Conservation (phyloP, 2,113 vertebrate genomes). For the Oncorhynchus mykiss region DNA sequence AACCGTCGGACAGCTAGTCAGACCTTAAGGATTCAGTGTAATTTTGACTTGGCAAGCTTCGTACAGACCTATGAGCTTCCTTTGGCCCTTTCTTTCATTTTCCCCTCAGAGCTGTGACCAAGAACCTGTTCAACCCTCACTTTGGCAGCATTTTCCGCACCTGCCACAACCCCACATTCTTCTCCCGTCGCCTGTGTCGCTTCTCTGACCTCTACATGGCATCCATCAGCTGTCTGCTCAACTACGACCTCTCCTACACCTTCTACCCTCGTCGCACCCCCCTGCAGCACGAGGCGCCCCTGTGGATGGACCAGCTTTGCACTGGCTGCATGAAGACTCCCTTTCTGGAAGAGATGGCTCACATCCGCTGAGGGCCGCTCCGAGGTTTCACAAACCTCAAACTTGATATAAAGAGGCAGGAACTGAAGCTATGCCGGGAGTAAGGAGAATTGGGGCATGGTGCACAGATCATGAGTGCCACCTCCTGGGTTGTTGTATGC, state of each 20-base stretch:
- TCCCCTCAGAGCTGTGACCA: slow-evolving; percentile 71
- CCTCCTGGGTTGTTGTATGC: background rate
- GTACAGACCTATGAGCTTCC: background rate
- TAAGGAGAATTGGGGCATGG: background rate
- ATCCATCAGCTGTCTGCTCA: slow-evolving; percentile 80
- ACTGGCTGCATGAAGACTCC: slow-evolving; percentile 83
- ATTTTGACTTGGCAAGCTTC: too few relatives aligned
- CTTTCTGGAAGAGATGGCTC: slow-evolving; percentile 80
- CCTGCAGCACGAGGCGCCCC: slow-evolving; percentile 81
- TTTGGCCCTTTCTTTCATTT: background rate
- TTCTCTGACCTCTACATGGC: slow-evolving; percentile 85
- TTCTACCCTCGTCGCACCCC: slow-evolving; percentile 83
- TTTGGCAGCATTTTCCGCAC: slow-evolving; percentile 85
- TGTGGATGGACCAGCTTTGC: slow-evolving; percentile 87
- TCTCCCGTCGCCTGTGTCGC: slow-evolving; percentile 79
- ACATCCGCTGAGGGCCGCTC: slow-evolving; percentile 71
- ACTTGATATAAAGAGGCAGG: background rate
- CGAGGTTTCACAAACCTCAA: background rate
- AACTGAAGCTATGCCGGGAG: background rate
- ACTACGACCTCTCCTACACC: slow-evolving; percentile 76
- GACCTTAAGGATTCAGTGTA: too few relatives aligned
- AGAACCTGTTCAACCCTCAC: slow-evolving; percentile 81
- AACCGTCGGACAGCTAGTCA: too few relatives aligned
- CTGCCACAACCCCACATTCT: slow-evolving; percentile 83
- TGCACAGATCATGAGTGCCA: background rate